Evolutionary conservation across 2,113 vertebrate genomes (phyloP), one percentile per base, ranked within the genome.

Genomic region (Egretta garzetta): DNA sequence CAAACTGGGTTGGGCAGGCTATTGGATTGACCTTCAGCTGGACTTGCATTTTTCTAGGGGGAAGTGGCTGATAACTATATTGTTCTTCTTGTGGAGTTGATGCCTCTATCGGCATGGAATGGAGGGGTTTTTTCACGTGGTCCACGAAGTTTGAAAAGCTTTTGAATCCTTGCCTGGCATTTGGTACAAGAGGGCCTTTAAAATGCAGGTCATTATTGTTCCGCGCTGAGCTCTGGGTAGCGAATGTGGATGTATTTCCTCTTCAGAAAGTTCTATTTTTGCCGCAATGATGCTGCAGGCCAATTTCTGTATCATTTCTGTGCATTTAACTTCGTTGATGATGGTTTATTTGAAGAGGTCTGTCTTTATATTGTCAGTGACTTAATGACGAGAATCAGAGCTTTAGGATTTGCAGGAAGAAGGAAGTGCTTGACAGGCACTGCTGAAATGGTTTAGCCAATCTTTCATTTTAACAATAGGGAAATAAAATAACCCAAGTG

Each of bases 351-450:
- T 93, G 86, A 80, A 90, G 93, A 68, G 70, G 73, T 49, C 86
- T 95, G 62, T 82, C 88, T 94, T 96, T 93, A 89, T 93, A 68
- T 85, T 85, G 68, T 94, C 93, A 95, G 64, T 56, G 91, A 91
- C 93, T 96, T 93, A 89, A 96, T 94, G 94, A 94, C 64, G 91
- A 97, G 89, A 84, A 94, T 95, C 84, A 63, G 76, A 89, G 89
- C 93, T 95, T 89, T 62, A 94, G 95, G 84, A 90, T 93, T 96
- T 96, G 87, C 80, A 53, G 90, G 41, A 71, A 73, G 85, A 90
- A 85, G 91, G 80, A 93, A 95, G 62, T 56, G 74, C 84, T 79
- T 89, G 91, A 93, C 60, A 94, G 77, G 73, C 84, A 45, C 43
- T 56, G 58, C 77, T 93, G 90, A 67, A 79, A 80, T 14, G 76